Percentiles rank a stretch among this genome's conserved stretches.
Conservation (phyloP, 2,888 invertebrate species). For the Melipona beecheii region DNA sequence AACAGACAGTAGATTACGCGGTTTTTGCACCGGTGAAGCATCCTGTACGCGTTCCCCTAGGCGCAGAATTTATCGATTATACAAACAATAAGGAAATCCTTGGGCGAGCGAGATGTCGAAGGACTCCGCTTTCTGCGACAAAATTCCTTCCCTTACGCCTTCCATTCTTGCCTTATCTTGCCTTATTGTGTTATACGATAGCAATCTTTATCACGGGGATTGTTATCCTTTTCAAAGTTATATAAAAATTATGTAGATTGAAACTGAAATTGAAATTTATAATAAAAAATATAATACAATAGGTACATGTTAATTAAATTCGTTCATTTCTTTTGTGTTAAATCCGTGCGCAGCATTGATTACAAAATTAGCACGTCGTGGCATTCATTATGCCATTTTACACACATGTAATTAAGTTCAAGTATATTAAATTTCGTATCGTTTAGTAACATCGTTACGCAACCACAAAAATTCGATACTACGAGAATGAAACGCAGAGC, state of each 20-base stretch:
- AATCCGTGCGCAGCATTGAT: neutral
- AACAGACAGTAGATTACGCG: constrained; percentile 70
- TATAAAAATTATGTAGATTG: no score
- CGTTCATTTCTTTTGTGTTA: neutral
- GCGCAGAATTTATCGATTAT: constrained; percentile 71
- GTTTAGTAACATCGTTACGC: no score
- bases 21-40: constrained; percentile 69
- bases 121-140: neutral
- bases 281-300: no score
- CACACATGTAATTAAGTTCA: neutral
- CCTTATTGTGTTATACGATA: neutral
- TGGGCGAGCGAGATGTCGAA: constrained; percentile 36
- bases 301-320: no score
- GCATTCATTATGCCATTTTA: neutral
- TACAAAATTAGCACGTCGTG: neutral
- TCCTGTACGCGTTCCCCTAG: constrained; percentile 59
- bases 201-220: neutral
- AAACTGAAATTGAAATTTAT: no score
- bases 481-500: neutral
- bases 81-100: constrained; percentile 74
- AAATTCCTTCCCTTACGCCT: neutral
- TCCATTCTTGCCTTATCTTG: neutral
- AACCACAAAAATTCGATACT: neutral
- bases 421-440: neutral
- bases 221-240: neutral